Percentiles rank a stretch among this genome's conserved stretches.
Evolutionary conservation across 1,140 invertebrate species (phyloP).

Genomic region (Sipha flava): DNA sequence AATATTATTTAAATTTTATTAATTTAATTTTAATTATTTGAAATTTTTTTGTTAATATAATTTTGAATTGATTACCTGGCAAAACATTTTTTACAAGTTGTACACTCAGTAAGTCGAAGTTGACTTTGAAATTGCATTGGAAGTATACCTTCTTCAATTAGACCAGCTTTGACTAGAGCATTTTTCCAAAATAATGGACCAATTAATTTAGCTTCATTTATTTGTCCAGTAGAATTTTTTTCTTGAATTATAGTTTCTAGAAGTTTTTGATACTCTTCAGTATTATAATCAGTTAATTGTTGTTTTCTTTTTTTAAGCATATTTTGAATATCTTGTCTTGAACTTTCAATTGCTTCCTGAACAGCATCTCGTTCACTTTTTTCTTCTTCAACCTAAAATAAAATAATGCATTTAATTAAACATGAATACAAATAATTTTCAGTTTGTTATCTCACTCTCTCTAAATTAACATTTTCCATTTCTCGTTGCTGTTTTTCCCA

Average conservation of each 20-base stretch:
- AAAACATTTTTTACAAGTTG: constrained; percentile 27
- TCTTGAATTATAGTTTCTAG: background rate
- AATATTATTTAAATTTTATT: no score
- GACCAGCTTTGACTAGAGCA: constrained; percentile 10
- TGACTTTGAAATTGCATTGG: constrained; percentile 24
- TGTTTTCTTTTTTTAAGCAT: constrained; percentile 21
- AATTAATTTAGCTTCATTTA: constrained; percentile 12
- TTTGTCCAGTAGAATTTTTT: constrained; percentile 1
- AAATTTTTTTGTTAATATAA: no score
- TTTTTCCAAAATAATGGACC: constrained; percentile 28
- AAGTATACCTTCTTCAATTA: constrained; percentile 9
- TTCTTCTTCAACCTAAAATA: constrained; percentile 10
- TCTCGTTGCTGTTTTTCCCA: constrained; percentile 21
- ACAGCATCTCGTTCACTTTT: constrained; percentile 20
- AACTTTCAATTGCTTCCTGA: constrained; percentile 22
- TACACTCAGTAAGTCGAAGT: background rate
- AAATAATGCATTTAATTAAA: background rate
- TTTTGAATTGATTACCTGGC: constrained; percentile 12
- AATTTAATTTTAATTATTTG: no score
- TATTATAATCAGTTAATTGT: constrained; percentile 5
- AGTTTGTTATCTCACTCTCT: background rate
- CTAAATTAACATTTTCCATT: background rate
- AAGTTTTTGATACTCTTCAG: constrained; percentile 4
- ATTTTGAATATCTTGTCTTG: constrained; percentile 18
- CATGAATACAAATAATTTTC: background rate